Base-by-base conservation (phyloP, 2,113 vertebrate genomes). In the Apaloderma vittatum region DNA sequence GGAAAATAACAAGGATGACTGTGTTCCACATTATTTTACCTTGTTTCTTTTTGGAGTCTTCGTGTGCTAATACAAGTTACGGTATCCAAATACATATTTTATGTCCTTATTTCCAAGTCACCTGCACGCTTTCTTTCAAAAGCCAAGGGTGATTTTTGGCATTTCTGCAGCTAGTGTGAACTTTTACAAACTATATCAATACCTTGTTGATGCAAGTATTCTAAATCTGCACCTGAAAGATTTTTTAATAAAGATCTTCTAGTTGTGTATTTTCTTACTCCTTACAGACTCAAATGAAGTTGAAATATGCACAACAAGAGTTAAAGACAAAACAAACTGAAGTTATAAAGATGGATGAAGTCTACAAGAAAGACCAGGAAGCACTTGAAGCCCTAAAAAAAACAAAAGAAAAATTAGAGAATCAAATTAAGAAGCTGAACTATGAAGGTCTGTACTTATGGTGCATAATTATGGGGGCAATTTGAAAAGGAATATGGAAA, bases 251-350 rank as follows among this genome's bases (percentile, higher is more conserved):
- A 80, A 72, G 19, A n/a, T 37, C 11, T 21, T 46, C 36, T 14
- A 4, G 2, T 80, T 95, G 11, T 19, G 1, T 81, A 27, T 79
- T 82, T 93, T 29, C 59, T 71, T 76, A 27, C 23, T 96, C 34
- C 9, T 86, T 57, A 71, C 79, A 99, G 99, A 98, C 99, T 82
- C 98, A 99, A 86, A 99, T 99, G 99, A 99, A 99, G 54, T 87
- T 99, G 97, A 99, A 98, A 82, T 99, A 99, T 61, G 97, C 99
- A n/a, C 98, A 98, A 74, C 93, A 99, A 65, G 99, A 99, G 90
- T 95, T 99, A 76, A 99, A 99, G 94, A 98, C 95, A 78, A 99
- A 99, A 95, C 98, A 99, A 96, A 95, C 98, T 16, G 99, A 99
- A 97, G 98, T 99, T 70, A 99, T 99, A 95, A 99, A 99, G 82